phyloP scores from a whole-genome alignment of 1,140 invertebrate genomes.

The Camponotus vicinus region DNA sequence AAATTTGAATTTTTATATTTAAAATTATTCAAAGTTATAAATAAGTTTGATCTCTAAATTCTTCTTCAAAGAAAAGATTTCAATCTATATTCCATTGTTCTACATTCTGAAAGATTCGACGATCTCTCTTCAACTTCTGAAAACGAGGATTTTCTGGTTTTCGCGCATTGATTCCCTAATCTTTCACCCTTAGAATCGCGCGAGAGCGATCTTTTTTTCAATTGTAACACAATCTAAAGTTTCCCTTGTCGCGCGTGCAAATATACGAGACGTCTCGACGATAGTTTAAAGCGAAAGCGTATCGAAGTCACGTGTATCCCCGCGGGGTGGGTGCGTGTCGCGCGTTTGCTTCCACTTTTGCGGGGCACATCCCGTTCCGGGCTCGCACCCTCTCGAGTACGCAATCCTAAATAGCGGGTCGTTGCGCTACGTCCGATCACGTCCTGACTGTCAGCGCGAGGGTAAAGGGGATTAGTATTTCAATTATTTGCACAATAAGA shows the following conservation, averaged over 20 bases:
- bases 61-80: not conserved
- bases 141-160: not conserved
- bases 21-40: not conserved
- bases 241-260: not conserved
- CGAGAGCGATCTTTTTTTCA: not conserved
- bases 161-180: not conserved
- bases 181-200: not conserved
- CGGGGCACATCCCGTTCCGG: conserved; percentile 76
- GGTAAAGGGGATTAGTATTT: conserved; percentile 83
- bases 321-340: conserved; percentile 69
- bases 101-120: not conserved
- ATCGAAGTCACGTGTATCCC: conserved; percentile 83
- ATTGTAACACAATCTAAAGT: not conserved
- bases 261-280: conserved; percentile 48
- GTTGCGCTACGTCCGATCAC: conserved; percentile 77
- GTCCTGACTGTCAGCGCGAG: conserved; percentile 79
- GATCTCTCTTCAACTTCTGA: not conserved
- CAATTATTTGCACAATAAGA: conserved; percentile 85
- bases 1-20: not conserved
- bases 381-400: conserved; percentile 77
- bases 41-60: not conserved
- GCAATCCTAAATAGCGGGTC: conserved; percentile 59
- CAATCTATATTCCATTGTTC: not conserved
- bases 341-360: conserved; percentile 77
- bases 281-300: conserved; percentile 43